phyloP scores from a whole-genome alignment of 2,797 vertebrate genomes.

The Amphiprion clarkii region DNA sequence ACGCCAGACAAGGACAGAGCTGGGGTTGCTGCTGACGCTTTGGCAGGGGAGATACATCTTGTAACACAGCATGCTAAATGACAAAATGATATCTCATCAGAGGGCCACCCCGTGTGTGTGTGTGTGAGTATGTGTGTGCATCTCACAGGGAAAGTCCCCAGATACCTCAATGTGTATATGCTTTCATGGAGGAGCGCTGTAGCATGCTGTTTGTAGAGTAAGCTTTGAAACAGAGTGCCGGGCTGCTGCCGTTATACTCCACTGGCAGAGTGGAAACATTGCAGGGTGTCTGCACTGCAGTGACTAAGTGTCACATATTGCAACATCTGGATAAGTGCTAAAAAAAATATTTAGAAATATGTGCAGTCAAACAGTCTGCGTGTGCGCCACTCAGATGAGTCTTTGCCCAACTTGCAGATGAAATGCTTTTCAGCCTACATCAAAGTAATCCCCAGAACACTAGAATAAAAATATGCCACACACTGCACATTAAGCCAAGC shows the following conservation, averaged over 20 bases:
- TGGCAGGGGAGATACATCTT: conserved; percentile 83
- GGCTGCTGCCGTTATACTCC: conserved; percentile 47
- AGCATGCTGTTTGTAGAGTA: conserved; percentile 71
- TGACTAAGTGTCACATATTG: conserved; percentile 47
- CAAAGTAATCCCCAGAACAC: conserved; percentile 41
- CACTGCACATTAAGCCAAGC: conserved; percentile 10
- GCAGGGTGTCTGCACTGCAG: conserved; percentile 47
- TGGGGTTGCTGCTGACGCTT: conserved; percentile 76
- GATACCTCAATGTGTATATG: conserved; percentile 67
- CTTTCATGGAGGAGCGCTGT: conserved; percentile 61
- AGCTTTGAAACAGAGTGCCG: conserved; percentile 61
- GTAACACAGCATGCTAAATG: conserved; percentile 86
- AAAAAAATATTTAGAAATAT: conserved; percentile 27
- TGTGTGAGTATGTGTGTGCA: conserved; percentile 42
- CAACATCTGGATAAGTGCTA: conserved; percentile 58
- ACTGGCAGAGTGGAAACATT: conserved; percentile 47
- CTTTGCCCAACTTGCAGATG: conserved; percentile 13
- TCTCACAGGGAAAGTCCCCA: conserved; percentile 62
- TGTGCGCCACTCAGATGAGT: conserved; percentile 1
- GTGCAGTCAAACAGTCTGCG: neutral
- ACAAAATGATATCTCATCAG: conserved; percentile 87
- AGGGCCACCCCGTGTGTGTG: conserved; percentile 66
- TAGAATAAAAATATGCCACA: conserved; percentile 17
- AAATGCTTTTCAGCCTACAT: conserved; percentile 42
- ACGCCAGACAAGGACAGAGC: conserved; percentile 83